Evolutionary conservation across 30 jellyfish, hydroid and myxozoan genomes (phyloP).

Genomic region (Chrysaora quinquecirrha): DNA sequence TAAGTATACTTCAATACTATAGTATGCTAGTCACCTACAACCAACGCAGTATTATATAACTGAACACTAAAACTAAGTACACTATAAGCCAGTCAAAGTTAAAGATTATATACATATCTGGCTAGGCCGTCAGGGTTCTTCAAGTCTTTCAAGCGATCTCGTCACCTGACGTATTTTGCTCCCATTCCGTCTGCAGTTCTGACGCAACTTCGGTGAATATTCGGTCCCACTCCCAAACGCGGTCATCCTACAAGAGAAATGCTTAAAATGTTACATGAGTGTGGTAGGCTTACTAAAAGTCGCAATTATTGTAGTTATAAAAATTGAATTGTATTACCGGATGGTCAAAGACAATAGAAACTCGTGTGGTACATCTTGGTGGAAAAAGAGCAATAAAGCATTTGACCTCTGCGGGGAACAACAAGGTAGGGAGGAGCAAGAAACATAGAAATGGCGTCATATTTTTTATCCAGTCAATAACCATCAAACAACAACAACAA

Average conservation of each 20-base stretch:
- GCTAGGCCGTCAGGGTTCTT: no score
- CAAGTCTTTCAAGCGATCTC: constrained; percentile 30
- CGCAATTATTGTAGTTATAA: neutral
- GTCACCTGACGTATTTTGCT: constrained; percentile 33
- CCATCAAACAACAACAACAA: no score
- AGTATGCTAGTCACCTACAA: no score
- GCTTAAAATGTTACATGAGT: neutral
- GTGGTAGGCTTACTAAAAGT: neutral
- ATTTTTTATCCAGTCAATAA: no score
- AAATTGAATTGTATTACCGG: neutral
- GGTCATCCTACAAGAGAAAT: constrained; percentile 78
- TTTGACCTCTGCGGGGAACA: no score
- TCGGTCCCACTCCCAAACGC: constrained; percentile 98
- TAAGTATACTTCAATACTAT: no score
- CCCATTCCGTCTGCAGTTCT: constrained; percentile 91
- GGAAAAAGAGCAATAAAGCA: neutral
- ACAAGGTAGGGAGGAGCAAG: no score
- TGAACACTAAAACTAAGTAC: no score
- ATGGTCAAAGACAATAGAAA: neutral
- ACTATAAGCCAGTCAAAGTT: no score
- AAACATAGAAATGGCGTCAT: no score
- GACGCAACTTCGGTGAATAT: constrained; percentile 95
- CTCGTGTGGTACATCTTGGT: neutral
- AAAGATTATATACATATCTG: no score
- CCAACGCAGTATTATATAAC: no score